Percentiles rank a stretch among this genome's conserved stretches.
Conservation (phyloP, 1,140 invertebrate genomes). For the Cherax quadricarinatus region DNA sequence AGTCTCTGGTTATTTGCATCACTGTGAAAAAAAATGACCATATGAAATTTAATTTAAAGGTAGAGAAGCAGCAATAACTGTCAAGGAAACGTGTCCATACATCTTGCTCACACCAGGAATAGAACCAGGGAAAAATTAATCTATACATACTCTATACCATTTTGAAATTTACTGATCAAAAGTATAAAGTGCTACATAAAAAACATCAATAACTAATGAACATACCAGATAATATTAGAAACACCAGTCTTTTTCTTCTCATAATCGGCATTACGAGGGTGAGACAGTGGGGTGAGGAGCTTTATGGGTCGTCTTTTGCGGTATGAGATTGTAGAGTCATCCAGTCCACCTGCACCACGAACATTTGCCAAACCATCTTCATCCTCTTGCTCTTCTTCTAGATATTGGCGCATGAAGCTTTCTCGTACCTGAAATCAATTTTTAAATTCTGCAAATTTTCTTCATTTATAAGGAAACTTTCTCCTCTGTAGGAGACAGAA, state of each 20-base stretch:
- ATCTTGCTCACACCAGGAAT: no score
- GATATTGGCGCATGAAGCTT: slow-evolving; percentile 99
- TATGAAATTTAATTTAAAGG: no score
- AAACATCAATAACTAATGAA: neutral
- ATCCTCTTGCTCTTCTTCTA: slow-evolving; percentile 84
- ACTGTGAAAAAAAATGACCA: slow-evolving; percentile 57
- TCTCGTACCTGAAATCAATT: slow-evolving; percentile 86
- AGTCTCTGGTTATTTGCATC: slow-evolving; percentile 95
- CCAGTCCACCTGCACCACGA: slow-evolving; percentile 55
- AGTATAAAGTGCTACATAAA: no score
- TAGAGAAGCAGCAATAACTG: no score
- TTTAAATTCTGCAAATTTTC: neutral
- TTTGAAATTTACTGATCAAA: no score
- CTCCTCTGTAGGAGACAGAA: no score
- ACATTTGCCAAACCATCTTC: slow-evolving; percentile 80
- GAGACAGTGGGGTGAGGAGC: slow-evolving; percentile 63
- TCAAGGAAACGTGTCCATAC: no score
- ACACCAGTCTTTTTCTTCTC: slow-evolving; percentile 73
- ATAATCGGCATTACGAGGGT: slow-evolving; percentile 72
- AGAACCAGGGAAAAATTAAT: no score
- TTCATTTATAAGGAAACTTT: neutral
- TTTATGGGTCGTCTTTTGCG: slow-evolving; percentile 63
- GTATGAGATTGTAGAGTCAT: slow-evolving; percentile 70
- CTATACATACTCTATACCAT: no score
- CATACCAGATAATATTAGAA: slow-evolving; percentile 71